Base-by-base conservation (phyloP, 2,797 vertebrate species). In the Ibycter americanus region DNA sequence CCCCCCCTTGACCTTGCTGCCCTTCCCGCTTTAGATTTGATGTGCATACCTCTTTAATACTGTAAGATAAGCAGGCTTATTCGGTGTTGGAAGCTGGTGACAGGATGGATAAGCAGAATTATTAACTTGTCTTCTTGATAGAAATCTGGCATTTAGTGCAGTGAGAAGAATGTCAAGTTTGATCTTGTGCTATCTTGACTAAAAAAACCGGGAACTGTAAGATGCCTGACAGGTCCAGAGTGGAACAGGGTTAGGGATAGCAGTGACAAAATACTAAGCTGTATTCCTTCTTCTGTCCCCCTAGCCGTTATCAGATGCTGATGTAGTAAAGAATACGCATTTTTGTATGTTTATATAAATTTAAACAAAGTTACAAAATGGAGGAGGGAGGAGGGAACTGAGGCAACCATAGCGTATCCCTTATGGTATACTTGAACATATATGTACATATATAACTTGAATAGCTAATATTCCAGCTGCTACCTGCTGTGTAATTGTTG, bases 1-100 rank as follows among this genome's bases (percentile, higher is more conserved):
- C 2, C 1, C 3, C 10, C 3, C 1, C 15, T 52, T 31, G 9
- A 1, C 12, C 14, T 66, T 25, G 14, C 26, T 74, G 61, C 44
- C 18, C 11, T 77, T 47, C 25, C 58, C 0, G 0, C 46, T 4
- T 40, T 4, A 4, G 51, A 14, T 23, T 26, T 51, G 15, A 6
- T 11, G 16, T 27, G 11, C 5, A 1, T 6, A 8, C 11, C 18
- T 31, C 29, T 34, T 38, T 12, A 31, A 8, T 21, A 6, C 21
- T 26, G 13, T 9, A 32, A 51, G 66, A 49, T n/a, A 32, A 68
- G 18, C 20, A 38, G 51, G 34, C 14, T 67, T 40, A 20, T 15
- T 67, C 15, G 3, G 13, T 21, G 12, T 16, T 36, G 51, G 38
- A 27, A 58, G 26, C 4, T 25, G 52, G 38, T 73, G 62, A 13